phyloP scores from a whole-genome alignment of 2,113 vertebrate genomes.

The Tachycineta bicolor region DNA sequence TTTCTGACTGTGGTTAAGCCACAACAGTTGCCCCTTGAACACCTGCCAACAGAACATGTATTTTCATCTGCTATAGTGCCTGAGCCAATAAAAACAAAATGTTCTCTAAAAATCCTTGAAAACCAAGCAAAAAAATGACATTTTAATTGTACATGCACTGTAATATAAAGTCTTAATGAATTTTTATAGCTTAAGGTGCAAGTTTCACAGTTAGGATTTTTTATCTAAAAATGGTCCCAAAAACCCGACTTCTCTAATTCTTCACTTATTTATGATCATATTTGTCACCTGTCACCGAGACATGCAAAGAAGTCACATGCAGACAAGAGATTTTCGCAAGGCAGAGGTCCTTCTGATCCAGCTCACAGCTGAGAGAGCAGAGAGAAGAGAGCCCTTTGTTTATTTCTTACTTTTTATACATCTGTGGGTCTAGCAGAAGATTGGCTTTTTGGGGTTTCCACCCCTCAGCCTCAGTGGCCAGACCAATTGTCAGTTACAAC shows the following conservation, averaged over 20 bases:
- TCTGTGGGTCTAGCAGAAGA: no score
- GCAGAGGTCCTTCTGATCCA: no score
- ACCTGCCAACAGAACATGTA: neutral
- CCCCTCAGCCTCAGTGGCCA: no score
- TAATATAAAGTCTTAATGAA: neutral
- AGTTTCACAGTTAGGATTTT: neutral
- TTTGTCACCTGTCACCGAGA: neutral
- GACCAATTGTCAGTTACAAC: no score
- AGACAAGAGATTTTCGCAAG: no score
- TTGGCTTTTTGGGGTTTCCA: no score
- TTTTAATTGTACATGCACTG: neutral
- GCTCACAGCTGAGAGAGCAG: no score
- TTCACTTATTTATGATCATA: neutral
- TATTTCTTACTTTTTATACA: no score
- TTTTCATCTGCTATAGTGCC: neutral
- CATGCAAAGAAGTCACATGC: no score
- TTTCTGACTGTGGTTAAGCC: neutral
- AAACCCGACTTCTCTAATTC: neutral
- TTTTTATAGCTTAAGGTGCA: neutral
- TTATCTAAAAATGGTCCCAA: neutral
- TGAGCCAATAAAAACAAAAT: neutral
- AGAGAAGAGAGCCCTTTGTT: no score
- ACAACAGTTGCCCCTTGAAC: neutral
- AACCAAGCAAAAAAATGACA: neutral
- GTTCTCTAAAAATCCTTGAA: neutral